Evolutionary conservation across 2,888 invertebrate genomes (phyloP), one percentile per base, ranked within the genome.

Genomic region (Lucinisca nassula): DNA sequence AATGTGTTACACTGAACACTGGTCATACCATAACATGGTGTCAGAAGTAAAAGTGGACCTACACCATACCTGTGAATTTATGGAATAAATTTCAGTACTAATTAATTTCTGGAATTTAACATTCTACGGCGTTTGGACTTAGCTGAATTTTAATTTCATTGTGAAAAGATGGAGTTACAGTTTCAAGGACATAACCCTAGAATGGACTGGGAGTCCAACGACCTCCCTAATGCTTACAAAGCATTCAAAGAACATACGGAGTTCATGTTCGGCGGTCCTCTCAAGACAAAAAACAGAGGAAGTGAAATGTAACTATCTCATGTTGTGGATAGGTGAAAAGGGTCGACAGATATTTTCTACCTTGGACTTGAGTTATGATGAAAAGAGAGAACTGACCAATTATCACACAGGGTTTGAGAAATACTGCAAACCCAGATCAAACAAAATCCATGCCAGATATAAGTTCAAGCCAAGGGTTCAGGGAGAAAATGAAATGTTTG

Each of bases 251-350:
- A 74, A 55, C 87, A 89, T 55, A 51, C 85, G 0, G 51, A 87
- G 1, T 87, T 88, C 35, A 79, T 88, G 87, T 90, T 85, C 49
- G 40, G 74, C 40, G 84, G 90, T n/a, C 86, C 84, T 14, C 70
- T 88, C 12, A 24, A 74, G 38, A n/a, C 21, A 21, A 0, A 84
- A 82, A 74, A 17, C 72, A 3, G 88, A 90, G 38, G 78, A 74
- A 67, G 79, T 80, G 0, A 70, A 86, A 40, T 88, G 84, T 40
- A 77, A 79, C 27, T 88, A 86, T 55, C 55, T 88, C 24, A 82
- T 88, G 84, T 73, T 84, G 21, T 88, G 84, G 90, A 49, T 82
- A n/a, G 90, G 88, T 0, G 88, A 86, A 67, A 86, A 84, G 49
- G 88, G 88, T 0, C 35, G 90, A 1, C 70, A 83, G 21, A 85